Conservation (phyloP, 2,888 invertebrate genomes). For the Hypolimnas misippus region DNA sequence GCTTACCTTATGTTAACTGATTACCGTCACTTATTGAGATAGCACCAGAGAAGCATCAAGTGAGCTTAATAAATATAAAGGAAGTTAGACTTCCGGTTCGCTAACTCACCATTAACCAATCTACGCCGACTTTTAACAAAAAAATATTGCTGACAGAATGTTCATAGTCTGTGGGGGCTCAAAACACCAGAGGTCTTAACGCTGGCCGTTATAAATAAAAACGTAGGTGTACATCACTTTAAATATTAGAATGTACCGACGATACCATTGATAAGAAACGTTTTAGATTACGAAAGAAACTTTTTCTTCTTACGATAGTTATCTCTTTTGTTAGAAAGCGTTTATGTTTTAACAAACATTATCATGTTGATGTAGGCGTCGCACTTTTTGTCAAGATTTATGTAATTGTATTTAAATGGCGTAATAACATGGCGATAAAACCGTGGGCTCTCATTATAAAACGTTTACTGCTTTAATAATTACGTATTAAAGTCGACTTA, state of each 20-base stretch:
- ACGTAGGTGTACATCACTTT: slow-evolving; percentile 35
- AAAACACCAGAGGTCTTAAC: not conserved
- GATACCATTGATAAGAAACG: slow-evolving; percentile 35
- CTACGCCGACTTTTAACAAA: too few species aligned
- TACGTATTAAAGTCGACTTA: not conserved
- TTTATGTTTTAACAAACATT: slow-evolving; percentile 18
- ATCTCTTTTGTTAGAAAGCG: slow-evolving; percentile 35
- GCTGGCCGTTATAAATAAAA: slow-evolving; percentile 7
- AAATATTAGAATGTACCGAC: slow-evolving; percentile 19
- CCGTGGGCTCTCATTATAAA: slow-evolving; percentile 1
- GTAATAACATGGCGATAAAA: slow-evolving; percentile 11
- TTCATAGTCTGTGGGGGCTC: not conserved
- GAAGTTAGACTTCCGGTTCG: too few species aligned
- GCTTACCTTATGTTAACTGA: too few species aligned
- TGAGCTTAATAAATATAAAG: too few species aligned
- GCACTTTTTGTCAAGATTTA: slow-evolving; percentile 16
- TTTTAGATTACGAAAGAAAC: slow-evolving; percentile 34
- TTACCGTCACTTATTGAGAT: too few species aligned
- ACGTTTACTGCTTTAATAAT: slow-evolving; percentile 4
- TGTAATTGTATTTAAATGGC: slow-evolving; percentile 14
- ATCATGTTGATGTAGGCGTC: slow-evolving; percentile 20
- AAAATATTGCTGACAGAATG: not conserved
- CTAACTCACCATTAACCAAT: too few species aligned
- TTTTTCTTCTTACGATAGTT: slow-evolving; percentile 31
- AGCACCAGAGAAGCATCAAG: too few species aligned